phyloP scores from a whole-genome alignment of 92 coral and sea anemone genomes.

The Porites divaricata region DNA sequence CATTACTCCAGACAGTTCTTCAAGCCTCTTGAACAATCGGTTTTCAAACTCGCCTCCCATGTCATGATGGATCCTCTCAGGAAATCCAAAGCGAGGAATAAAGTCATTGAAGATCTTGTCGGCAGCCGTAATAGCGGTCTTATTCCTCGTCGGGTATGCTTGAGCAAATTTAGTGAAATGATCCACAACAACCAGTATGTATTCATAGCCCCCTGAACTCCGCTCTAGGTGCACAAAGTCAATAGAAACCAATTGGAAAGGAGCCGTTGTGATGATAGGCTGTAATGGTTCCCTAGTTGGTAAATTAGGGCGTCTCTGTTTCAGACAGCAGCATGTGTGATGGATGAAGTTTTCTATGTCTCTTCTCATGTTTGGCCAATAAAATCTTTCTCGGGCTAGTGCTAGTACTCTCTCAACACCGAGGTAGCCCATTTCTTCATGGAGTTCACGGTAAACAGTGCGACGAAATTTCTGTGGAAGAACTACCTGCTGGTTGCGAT shows the following conservation, averaged over 20 bases:
- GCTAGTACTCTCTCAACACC: slow-evolving; percentile 48
- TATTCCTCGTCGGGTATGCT: too few species aligned
- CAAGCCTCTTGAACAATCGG: too few species aligned
- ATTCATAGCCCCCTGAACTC: slow-evolving; percentile 21
- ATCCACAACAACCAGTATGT: slow-evolving; percentile 25
- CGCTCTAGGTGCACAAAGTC: slow-evolving; percentile 28
- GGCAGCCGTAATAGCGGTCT: too few species aligned
- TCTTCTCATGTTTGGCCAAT: slow-evolving; percentile 49
- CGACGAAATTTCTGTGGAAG: slow-evolving; percentile 40
- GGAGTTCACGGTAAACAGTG: slow-evolving; percentile 53
- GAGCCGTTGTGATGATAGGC: slow-evolving; percentile 20
- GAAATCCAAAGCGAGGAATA: too few species aligned
- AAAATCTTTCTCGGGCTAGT: slow-evolving; percentile 53
- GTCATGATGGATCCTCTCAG: too few species aligned
- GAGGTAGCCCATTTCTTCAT: slow-evolving; percentile 63
- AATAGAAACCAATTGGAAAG: slow-evolving; percentile 24
- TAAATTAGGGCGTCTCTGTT: slow-evolving; percentile 40
- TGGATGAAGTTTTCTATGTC: slow-evolving; percentile 38
- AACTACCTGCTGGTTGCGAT: slow-evolving; percentile 48
- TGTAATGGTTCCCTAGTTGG: slow-evolving; percentile 55
- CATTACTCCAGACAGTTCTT: too few species aligned
- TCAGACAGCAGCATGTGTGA: slow-evolving; percentile 38
- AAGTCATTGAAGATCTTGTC: too few species aligned
- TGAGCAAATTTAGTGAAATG: too few species aligned
- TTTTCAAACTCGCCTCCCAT: too few species aligned